A percentile compares a stretch with the other conserved stretches of the same genome.
Evolutionary conservation across 2,888 invertebrate species (phyloP).

Genomic region (Polydrusus tereticollis): DNA sequence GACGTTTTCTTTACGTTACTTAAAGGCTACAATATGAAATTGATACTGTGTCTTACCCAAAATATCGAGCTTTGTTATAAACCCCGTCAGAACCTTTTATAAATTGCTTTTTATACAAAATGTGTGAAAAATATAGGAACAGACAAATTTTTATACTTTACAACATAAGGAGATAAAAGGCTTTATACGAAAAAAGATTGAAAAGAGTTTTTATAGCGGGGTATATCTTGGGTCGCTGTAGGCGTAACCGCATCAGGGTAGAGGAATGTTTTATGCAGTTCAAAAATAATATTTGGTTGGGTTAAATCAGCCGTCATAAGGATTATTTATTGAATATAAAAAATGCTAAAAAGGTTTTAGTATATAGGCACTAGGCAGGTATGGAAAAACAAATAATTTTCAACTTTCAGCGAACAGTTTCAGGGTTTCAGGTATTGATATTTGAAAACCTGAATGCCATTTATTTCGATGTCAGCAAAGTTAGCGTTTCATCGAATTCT

Average conservation of each 20-base stretch:
- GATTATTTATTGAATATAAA: too few relatives aligned
- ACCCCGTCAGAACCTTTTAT: background rate
- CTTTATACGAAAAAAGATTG: background rate
- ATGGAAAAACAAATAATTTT: background rate
- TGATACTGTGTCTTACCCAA: too few relatives aligned
- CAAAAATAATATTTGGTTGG: too few relatives aligned
- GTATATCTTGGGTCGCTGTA: background rate
- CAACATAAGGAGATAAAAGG: background rate
- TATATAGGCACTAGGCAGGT: too few relatives aligned
- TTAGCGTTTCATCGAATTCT: constrained; percentile 1
- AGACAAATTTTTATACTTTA: background rate
- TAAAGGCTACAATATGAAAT: too few relatives aligned
- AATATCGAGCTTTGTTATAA: background rate
- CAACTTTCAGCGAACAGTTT: background rate
- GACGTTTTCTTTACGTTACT: too few relatives aligned
- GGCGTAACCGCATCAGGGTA: background rate
- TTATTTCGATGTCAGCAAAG: constrained; percentile 1
- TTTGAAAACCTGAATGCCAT: background rate
- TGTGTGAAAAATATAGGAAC: background rate
- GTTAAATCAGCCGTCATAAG: too few relatives aligned
- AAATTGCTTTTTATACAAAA: background rate
- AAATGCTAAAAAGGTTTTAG: too few relatives aligned
- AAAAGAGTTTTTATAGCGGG: background rate
- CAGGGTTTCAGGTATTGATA: background rate
- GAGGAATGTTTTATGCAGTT: too few relatives aligned